A percentile compares a stretch with the other conserved stretches of the same genome.
phyloP scores from a whole-genome alignment of 2,113 vertebrate genomes.

The Antechinus flavipes region DNA sequence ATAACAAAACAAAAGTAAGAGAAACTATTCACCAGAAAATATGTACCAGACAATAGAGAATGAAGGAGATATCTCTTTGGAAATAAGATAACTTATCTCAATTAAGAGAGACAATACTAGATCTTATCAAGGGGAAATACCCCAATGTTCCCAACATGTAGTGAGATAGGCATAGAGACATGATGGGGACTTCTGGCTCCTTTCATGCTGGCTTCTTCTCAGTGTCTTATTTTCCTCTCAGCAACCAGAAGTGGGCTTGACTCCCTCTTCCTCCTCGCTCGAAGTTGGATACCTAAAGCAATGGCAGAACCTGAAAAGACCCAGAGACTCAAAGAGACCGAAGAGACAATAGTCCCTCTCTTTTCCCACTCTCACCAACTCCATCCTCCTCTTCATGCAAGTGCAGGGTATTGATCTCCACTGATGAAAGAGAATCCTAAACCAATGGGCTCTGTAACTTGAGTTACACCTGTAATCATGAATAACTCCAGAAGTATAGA shows the following conservation, averaged over 20 bases:
- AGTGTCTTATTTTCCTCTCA: background rate
- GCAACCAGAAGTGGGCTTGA: background rate
- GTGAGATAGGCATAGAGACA: no score
- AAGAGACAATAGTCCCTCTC: background rate
- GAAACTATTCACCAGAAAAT: background rate
- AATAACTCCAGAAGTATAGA: background rate
- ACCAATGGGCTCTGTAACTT: background rate
- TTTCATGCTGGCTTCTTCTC: background rate
- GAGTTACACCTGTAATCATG: background rate
- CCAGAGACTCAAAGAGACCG: background rate
- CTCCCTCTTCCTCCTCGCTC: background rate
- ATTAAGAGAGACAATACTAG: background rate
- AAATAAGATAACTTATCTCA: background rate
- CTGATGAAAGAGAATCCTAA: no score
- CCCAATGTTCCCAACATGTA: background rate
- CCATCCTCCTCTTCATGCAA: background rate
- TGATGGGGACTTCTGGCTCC: background rate
- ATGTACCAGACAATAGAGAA: background rate
- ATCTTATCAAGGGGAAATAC: background rate
- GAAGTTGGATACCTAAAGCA: background rate
- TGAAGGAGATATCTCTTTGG: background rate
- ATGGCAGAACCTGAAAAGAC: background rate
- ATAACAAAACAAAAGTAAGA: background rate
- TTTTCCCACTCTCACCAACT: background rate
- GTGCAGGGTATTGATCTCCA: background rate